phyloP scores from a whole-genome alignment of 2,797 vertebrate genomes.

The Myiotriccus ornatus region DNA sequence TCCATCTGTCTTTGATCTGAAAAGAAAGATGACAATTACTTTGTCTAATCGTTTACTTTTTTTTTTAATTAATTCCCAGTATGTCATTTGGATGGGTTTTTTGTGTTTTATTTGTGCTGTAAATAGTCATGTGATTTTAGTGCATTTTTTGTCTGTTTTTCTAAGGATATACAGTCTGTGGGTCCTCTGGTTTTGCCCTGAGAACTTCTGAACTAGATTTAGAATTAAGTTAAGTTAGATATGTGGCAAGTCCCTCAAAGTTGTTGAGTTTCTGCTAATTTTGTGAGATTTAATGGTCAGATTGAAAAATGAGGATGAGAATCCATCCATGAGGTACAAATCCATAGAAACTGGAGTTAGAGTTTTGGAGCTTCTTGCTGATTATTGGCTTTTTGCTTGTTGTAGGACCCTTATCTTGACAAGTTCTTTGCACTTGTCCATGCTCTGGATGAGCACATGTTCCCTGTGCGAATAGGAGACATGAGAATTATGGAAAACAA shows the following conservation, averaged over 20 bases:
- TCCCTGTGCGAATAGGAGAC: constrained; percentile 96
- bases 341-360: neutral
- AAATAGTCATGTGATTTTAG: neutral
- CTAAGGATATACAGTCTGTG: neutral
- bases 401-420: constrained; percentile 94
- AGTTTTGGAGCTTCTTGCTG: neutral
- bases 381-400: neutral
- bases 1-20: neutral
- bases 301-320: neutral
- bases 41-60: neutral
- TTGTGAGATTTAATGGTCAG: neutral
- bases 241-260: neutral
- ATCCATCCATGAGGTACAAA: neutral
- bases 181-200: neutral
- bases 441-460: constrained; percentile 97
- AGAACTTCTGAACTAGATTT: neutral
- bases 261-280: neutral
- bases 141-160: neutral
- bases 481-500: constrained; percentile 99
- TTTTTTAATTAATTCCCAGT: neutral
- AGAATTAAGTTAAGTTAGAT: neutral
- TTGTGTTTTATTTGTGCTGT: neutral
- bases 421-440: constrained; percentile 98
- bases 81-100: neutral
- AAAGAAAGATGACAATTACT: neutral